A percentile compares a stretch with the other conserved stretches of the same genome.
Conservation (phyloP, 2,888 invertebrate genomes). For the Drosophila greeni region DNA sequence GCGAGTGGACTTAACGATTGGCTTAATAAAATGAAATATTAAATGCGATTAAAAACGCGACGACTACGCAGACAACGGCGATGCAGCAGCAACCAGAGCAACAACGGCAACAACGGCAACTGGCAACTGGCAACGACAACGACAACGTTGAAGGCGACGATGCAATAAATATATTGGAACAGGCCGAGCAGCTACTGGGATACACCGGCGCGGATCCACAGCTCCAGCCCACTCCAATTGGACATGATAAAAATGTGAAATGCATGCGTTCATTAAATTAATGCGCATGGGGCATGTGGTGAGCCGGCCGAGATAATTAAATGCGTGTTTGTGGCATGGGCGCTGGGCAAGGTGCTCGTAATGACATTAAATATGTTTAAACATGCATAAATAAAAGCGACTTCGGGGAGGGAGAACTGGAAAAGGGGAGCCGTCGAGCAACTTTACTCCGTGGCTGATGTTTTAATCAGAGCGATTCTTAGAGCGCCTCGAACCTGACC, state of each 20-base stretch:
- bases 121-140: constrained; percentile 14
- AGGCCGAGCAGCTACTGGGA: constrained; percentile 53
- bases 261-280: constrained; percentile 69
- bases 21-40: constrained; percentile 73
- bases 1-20: constrained; percentile 49
- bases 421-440: constrained; percentile 8
- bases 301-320: constrained; percentile 57
- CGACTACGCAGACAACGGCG: constrained; percentile 29
- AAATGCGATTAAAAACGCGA: constrained; percentile 68
- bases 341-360: constrained; percentile 57
- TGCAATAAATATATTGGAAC: constrained; percentile 69
- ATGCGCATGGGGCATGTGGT: constrained; percentile 56
- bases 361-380: constrained; percentile 74
- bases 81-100: constrained; percentile 16
- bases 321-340: constrained; percentile 63
- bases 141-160: constrained; percentile 34
- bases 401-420: constrained; percentile 7
- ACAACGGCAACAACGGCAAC: constrained; percentile 13
- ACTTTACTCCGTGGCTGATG: constrained; percentile 52
- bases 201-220: constrained; percentile 10
- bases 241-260: constrained; percentile 54
- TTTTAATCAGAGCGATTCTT: constrained; percentile 66
- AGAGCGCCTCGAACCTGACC: constrained; percentile 55
- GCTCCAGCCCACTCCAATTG: constrained; percentile 12
- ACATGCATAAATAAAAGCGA: constrained; percentile 70